phyloP scores from a whole-genome alignment of 2,797 vertebrate genomes.

The Muraenolepis orangiensis region DNA sequence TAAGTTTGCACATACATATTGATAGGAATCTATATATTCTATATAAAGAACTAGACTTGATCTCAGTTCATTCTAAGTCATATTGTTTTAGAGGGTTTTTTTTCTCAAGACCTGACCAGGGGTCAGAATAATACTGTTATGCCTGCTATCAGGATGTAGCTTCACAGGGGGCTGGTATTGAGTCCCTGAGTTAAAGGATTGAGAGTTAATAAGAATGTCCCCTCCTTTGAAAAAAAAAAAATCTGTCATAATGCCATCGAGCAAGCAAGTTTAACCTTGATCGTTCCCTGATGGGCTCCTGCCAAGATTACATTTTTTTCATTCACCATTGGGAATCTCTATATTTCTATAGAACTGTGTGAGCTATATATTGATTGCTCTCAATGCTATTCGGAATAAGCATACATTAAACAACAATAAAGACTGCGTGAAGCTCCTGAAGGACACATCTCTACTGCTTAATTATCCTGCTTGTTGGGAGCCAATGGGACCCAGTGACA shows the following conservation, averaged over 20 bases:
- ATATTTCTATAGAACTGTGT: not conserved
- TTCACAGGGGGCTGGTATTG: not conserved
- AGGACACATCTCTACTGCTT: not conserved
- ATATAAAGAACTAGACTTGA: not conserved
- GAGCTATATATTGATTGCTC: not conserved
- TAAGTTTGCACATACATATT: not conserved
- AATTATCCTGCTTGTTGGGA: not conserved
- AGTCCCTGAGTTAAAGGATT: not conserved
- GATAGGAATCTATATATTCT: not conserved
- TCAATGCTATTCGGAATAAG: not conserved
- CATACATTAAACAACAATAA: not conserved
- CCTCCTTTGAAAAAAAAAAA: conserved; percentile 9
- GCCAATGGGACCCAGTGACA: not conserved
- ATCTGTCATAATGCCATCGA: conserved; percentile 47
- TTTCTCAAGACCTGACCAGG: not conserved
- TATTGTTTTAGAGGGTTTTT: not conserved
- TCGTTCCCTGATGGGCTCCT: conserved; percentile 39
- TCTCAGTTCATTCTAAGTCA: too few relatives aligned
- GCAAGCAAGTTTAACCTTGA: conserved; percentile 33
- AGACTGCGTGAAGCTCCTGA: not conserved
- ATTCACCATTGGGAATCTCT: conserved; percentile 31
- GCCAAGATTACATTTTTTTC: conserved; percentile 25
- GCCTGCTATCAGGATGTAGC: not conserved
- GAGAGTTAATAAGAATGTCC: conserved; percentile 26
- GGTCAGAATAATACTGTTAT: too few relatives aligned